Conservation (phyloP, 2,888 invertebrate genomes). For the Gryllus longicercus region DNA sequence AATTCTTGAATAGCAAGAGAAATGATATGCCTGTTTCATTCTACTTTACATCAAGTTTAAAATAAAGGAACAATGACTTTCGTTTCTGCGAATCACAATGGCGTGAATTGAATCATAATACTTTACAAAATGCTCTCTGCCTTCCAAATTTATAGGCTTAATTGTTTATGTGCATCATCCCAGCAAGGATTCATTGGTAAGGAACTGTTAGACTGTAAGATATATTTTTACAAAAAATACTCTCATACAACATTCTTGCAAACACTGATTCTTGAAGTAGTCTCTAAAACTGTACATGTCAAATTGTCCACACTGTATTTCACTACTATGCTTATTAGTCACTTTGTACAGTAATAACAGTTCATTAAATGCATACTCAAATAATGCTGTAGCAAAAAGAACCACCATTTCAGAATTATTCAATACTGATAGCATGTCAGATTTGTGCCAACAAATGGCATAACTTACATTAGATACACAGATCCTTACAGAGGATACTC, state of each 20-base stretch:
- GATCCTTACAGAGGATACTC: no score
- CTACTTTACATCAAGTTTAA: no score
- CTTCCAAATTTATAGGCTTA: no score
- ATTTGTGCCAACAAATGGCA: not conserved
- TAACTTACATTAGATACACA: no score
- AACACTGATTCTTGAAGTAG: not conserved
- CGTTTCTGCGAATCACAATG: no score
- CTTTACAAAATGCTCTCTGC: no score
- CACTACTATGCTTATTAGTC: not conserved
- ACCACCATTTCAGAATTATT: not conserved
- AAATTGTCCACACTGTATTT: not conserved
- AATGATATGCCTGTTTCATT: no score
- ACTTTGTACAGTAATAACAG: not conserved
- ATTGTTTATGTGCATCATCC: no score
- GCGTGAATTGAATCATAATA: no score
- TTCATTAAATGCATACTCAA: not conserved
- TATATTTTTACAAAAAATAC: not conserved
- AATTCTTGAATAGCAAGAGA: no score
- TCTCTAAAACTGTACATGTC: not conserved
- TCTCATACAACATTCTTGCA: not conserved
- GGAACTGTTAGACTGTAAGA: not conserved
- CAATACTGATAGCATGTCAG: not conserved
- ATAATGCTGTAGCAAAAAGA: not conserved
- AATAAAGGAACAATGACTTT: no score
- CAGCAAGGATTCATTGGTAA: not conserved